phyloP scores from a whole-genome alignment of 2,888 invertebrate species.

The Drosophila cracens region DNA sequence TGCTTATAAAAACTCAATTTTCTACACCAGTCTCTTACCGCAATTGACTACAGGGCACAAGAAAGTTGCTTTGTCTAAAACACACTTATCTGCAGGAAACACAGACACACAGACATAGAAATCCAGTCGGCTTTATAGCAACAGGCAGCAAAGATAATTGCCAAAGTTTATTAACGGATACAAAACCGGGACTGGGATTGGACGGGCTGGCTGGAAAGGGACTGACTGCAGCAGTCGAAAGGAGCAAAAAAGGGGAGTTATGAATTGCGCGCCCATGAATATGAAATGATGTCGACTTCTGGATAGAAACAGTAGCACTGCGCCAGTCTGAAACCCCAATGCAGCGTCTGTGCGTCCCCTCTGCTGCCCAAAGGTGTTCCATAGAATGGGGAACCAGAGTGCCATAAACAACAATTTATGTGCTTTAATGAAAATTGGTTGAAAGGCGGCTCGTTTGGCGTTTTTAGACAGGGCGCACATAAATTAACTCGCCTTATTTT shows the following conservation, averaged over 20 bases:
- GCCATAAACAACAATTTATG: conserved; percentile 79
- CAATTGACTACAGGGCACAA: conserved; percentile 11
- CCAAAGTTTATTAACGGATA: conserved; percentile 76
- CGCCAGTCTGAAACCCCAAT: conserved; percentile 16
- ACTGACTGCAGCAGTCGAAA: conserved; percentile 17
- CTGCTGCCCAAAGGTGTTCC: conserved; percentile 29
- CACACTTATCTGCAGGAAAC: conserved; percentile 7
- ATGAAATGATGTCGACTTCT: conserved; percentile 66
- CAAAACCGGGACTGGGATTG: conserved; percentile 15
- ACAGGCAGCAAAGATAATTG: conserved; percentile 76
- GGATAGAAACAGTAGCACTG: conserved; percentile 27
- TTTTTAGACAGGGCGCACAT: conserved; percentile 63
- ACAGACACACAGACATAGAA: background rate
- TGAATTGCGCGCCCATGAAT: conserved; percentile 65
- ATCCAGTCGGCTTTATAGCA: conserved; percentile 48
- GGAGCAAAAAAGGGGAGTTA: conserved; percentile 49
- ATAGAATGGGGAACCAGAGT: conserved; percentile 3
- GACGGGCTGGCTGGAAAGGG: background rate
- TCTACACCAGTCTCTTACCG: conserved; percentile 4
- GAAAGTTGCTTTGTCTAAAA: conserved; percentile 24
- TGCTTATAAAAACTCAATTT: conserved; percentile 24
- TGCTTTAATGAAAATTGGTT: conserved; percentile 77
- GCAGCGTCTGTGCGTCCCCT: conserved; percentile 5
- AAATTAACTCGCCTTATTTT: conserved; percentile 63
- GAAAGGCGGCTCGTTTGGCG: conserved; percentile 60